Percentiles rank a stretch among this genome's conserved stretches.
Conservation (phyloP, 2,888 invertebrate genomes). For the Leptopilina drosophilae region DNA sequence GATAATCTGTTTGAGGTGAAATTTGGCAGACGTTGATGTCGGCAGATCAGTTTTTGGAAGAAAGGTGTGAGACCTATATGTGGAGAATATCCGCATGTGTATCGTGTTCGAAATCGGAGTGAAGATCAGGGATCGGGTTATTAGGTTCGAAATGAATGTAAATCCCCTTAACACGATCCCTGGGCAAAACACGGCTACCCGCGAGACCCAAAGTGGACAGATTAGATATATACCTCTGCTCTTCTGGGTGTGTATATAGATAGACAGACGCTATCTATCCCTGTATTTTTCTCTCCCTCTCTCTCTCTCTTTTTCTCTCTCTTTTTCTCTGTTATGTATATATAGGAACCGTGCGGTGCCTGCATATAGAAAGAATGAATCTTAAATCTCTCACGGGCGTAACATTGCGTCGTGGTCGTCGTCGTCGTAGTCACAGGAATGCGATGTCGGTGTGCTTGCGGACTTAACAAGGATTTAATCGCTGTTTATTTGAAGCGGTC, state of each 20-base stretch:
- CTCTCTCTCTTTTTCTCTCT: neutral
- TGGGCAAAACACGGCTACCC: conserved; percentile 76
- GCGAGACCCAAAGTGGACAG: conserved; percentile 72
- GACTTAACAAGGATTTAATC: conserved; percentile 62
- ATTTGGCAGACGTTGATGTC: conserved; percentile 28
- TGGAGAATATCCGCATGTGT: conserved; percentile 53
- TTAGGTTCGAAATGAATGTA: conserved; percentile 77
- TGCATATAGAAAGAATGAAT: conserved; percentile 37
- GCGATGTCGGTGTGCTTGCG: conserved; percentile 50
- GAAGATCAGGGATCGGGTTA: conserved; percentile 75
- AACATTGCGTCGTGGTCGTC: conserved; percentile 41
- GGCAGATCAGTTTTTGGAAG: conserved; percentile 14
- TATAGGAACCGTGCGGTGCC: neutral
- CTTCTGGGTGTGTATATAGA: conserved; percentile 25
- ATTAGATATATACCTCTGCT: conserved; percentile 65
- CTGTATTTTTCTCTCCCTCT: conserved; percentile 27
- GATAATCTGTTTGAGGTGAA: conserved; percentile 6
- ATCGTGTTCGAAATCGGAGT: conserved; percentile 75
- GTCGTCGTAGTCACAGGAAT: conserved; percentile 48
- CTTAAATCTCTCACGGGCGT: conserved; percentile 57
- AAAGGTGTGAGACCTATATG: conserved; percentile 28
- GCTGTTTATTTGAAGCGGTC: conserved; percentile 54
- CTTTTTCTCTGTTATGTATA: neutral
- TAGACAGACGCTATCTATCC: conserved; percentile 16
- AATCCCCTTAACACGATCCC: conserved; percentile 77